These are phyloP conservation scores for Leptothorax acervorum DNA, from an alignment of 2,888 invertebrate genomes.

Conservation along the genomic window DNA sequence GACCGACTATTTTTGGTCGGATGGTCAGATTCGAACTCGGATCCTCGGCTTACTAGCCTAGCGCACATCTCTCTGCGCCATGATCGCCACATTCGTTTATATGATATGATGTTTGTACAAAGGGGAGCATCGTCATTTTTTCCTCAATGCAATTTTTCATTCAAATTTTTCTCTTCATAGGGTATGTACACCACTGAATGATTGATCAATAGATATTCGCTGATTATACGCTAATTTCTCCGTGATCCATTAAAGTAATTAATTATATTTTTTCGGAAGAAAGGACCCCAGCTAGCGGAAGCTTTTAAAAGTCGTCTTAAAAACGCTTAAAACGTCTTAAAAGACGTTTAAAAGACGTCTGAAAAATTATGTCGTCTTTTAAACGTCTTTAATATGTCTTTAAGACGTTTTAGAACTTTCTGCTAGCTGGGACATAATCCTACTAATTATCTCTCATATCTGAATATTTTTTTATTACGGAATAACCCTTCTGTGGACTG, in stretches of 20 bases:
- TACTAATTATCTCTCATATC: neutral
- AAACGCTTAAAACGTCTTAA: too few species aligned
- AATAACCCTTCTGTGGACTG: neutral
- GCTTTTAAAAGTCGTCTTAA: too few species aligned
- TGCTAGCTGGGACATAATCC: neutral
- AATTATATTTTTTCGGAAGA: neutral
- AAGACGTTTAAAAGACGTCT: too few species aligned
- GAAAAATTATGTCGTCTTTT: too few species aligned
- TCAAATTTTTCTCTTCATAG: neutral
- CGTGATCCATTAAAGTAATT: neutral
- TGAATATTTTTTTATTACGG: neutral
- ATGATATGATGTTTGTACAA: neutral
- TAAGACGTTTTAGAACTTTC: too few species aligned
- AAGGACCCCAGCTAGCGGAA: too few species aligned
- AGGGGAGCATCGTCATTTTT: slow-evolving; percentile 2
- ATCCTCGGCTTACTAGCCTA: too few species aligned
- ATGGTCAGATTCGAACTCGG: too few species aligned
- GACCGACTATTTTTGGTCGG: too few species aligned
- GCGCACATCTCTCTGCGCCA: too few species aligned
- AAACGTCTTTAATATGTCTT: too few species aligned
- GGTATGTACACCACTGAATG: slow-evolving; percentile 7
- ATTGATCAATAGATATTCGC: neutral
- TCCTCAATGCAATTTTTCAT: slow-evolving; percentile 39
- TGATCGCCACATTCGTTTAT: neutral
- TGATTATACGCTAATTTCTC: neutral